Conservation (phyloP, 2,113 vertebrate genomes). For the Garra rufa region DNA sequence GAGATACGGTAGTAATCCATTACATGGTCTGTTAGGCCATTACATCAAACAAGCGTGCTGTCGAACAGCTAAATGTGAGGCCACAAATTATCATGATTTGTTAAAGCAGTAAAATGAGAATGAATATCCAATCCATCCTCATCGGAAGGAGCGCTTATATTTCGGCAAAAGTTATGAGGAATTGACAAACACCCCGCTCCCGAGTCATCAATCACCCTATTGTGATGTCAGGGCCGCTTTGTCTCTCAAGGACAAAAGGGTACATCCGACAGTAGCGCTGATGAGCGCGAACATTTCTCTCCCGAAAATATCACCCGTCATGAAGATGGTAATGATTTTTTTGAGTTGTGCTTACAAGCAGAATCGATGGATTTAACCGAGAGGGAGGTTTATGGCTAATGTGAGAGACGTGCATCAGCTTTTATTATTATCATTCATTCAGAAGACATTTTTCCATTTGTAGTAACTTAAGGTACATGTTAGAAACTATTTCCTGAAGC, state of each 20-base stretch:
- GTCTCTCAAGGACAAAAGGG: conserved; percentile 61
- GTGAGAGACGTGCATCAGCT: not conserved
- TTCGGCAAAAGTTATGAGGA: conserved; percentile 49
- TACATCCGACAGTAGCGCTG: conserved; percentile 32
- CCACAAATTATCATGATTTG: conserved; percentile 59
- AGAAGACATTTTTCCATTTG: not conserved
- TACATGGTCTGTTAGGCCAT: conserved; percentile 45
- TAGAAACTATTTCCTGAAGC: not conserved
- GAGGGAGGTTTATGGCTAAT: conserved; percentile 32
- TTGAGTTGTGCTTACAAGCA: conserved; percentile 36
- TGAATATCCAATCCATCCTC: conserved; percentile 51
- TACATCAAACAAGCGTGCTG: conserved; percentile 50
- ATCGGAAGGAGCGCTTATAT: conserved; percentile 36
- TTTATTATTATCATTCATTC: not conserved
- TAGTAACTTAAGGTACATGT: not conserved
- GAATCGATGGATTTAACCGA: conserved; percentile 34
- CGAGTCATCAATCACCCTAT: conserved; percentile 56
- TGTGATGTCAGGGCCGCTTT: conserved; percentile 55
- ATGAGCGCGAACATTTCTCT: conserved; percentile 42
- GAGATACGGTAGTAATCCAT: conserved; percentile 27
- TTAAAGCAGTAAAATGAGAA: conserved; percentile 57
- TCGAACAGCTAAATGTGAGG: conserved; percentile 36
- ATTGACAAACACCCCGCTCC: conserved; percentile 57
- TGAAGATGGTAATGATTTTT: conserved; percentile 6
- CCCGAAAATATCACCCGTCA: conserved; percentile 46